Conservation (phyloP, 2,113 vertebrate species). For the Pelvicachromis taeniatus region DNA sequence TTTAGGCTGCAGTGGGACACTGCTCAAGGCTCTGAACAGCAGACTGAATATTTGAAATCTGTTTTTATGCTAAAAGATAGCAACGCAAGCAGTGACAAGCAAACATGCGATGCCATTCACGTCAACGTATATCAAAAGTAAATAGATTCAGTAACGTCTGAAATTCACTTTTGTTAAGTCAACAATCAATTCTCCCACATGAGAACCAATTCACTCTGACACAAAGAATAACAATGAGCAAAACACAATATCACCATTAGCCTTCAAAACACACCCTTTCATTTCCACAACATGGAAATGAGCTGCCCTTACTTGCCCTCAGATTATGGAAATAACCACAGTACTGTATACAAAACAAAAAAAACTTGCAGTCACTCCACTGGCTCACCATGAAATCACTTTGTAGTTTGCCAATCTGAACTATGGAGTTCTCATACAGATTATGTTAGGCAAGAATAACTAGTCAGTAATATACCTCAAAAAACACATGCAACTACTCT, state of each 20-base stretch:
- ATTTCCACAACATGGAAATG: not conserved
- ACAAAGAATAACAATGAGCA: not conserved
- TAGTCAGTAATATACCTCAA: not conserved
- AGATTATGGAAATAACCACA: not conserved
- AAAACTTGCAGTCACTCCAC: not conserved
- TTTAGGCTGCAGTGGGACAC: not conserved
- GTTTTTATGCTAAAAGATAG: not conserved
- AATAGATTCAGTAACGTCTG: not conserved
- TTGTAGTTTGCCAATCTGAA: not conserved
- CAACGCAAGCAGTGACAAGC: not conserved
- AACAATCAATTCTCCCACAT: not conserved
- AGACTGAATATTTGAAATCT: not conserved
- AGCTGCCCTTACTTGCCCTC: not conserved
- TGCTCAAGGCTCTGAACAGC: not conserved
- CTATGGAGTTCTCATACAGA: not conserved
- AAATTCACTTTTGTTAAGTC: not conserved
- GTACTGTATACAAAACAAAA: not conserved
- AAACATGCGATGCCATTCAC: rapidly evolving
- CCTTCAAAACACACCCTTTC: not conserved
- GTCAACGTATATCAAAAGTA: not conserved
- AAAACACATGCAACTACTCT: not conserved
- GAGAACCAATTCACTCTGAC: not conserved
- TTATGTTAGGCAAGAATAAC: not conserved
- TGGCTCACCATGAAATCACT: not conserved
- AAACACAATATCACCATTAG: not conserved